Evolutionary conservation across 2,888 invertebrate genomes (phyloP), one percentile per base, ranked within the genome.

Genomic region (Drosophila phalerata): DNA sequence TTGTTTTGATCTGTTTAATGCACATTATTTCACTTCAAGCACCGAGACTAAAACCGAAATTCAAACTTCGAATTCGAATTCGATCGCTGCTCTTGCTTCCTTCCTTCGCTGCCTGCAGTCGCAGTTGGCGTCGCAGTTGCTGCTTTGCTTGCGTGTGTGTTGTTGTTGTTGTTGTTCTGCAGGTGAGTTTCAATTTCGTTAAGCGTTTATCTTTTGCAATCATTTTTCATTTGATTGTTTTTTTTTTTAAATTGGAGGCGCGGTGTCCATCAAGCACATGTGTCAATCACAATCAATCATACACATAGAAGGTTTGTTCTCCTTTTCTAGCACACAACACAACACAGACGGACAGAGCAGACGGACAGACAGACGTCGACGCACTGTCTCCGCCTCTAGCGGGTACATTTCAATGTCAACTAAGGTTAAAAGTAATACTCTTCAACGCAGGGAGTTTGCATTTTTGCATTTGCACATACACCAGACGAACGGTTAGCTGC

Each of bases 321-420:
- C 66, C 65, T 77, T 74, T 77, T 71, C 75, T 78, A 72, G 63
- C 79, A 73, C 74, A 81, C 67, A 51, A 55, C 28, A 62, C 47
- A 71, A 30, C 52, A 40, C 43, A 10, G n/a, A n/a, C n/a, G n/a
- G n/a, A n/a, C 65, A 64, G 64, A 65, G n/a, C 63, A 64, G 64
- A 65, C 53, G 60, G 77, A 77, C 63, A 64, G 64, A 65, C 53
- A 63, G 77, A 77, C 57, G 57, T 57, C 45, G 57, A 57, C 77
- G 74, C 79, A 78, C 72, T 77, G 79, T 71, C 63, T 77, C 78
- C 74, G 77, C 71, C 74, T 74, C 57, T 81, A 85, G 84, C 85
- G 84, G 84, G 85, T 84, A 84, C 84, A 82, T 88, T 91, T 92
- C 92, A 92, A 92, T 92, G 92, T 92, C 92, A 92, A 89, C 91